phyloP scores from a whole-genome alignment of 2,113 vertebrate species.

The Cettia cetti region DNA sequence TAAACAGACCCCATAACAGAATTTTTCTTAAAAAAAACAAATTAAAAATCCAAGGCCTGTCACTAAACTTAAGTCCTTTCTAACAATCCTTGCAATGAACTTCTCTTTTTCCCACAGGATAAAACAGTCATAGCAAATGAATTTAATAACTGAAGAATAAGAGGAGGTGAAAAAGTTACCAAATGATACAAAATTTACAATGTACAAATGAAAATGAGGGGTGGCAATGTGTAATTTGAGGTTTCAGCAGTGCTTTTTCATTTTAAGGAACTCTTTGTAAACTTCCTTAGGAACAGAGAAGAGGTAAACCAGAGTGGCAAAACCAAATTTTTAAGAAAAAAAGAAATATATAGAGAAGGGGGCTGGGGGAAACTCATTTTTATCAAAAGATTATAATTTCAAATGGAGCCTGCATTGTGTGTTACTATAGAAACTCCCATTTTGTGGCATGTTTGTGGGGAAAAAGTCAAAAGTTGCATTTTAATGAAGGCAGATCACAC shows the following conservation, averaged over 20 bases:
- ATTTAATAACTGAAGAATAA: background rate
- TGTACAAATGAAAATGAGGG: background rate
- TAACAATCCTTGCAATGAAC: background rate
- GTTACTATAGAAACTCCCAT: slow-evolving; percentile 64
- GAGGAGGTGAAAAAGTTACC: background rate
- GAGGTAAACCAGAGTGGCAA: background rate
- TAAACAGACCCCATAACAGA: background rate
- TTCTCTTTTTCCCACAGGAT: background rate
- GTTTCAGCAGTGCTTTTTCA: background rate
- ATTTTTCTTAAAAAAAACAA: background rate
- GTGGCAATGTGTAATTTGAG: background rate
- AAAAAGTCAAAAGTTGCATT: slow-evolving; percentile 50
- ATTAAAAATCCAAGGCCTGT: background rate
- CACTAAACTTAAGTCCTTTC: background rate
- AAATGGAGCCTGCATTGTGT: slow-evolving; percentile 42
- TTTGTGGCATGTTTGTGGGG: slow-evolving; percentile 27
- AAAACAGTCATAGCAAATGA: background rate
- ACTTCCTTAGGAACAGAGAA: background rate
- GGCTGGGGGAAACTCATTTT: background rate
- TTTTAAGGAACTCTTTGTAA: background rate
- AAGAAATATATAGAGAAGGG: background rate
- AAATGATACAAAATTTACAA: background rate
- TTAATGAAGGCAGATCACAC: slow-evolving; percentile 16
- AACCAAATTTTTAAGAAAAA: background rate
- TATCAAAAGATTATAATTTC: slow-evolving; percentile 52